Conservation (phyloP, 2,113 vertebrate genomes). For the Cynopterus brachyotis region DNA sequence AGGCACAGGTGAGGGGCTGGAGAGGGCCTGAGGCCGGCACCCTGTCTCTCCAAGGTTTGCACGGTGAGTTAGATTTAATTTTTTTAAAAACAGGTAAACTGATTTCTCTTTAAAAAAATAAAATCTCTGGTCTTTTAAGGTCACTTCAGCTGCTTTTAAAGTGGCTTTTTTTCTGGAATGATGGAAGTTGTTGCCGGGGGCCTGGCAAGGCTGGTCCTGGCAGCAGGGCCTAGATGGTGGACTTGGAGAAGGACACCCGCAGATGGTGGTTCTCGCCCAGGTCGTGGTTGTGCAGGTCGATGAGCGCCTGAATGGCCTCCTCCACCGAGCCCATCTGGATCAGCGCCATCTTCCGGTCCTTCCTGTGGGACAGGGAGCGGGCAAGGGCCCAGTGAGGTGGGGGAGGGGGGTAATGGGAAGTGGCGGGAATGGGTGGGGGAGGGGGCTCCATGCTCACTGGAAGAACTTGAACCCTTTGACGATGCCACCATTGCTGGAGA, state of each 20-base stretch:
- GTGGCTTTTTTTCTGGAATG: conserved; percentile 90
- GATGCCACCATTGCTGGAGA: conserved; percentile 89
- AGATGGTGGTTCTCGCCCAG: conserved; percentile 96
- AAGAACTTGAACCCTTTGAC: conserved; percentile 98
- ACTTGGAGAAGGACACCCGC: conserved; percentile 98
- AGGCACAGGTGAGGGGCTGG: conserved; percentile 59
- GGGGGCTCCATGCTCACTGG: conserved; percentile 87
- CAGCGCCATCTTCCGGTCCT: conserved; percentile 98
- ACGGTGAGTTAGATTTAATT: conserved; percentile 82
- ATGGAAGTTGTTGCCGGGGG: conserved; percentile 83
- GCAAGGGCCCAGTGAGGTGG: no score
- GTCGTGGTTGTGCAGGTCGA: conserved; percentile 97
- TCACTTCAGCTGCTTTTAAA: conserved; percentile 91
- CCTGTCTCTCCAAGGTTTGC: conserved; percentile 80
- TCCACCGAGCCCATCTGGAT: conserved; percentile 98
- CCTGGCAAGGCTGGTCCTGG: conserved; percentile 45
- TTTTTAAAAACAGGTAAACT: conserved; percentile 88
- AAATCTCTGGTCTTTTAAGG: conserved; percentile 90
- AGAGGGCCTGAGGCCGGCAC: conserved; percentile 71
- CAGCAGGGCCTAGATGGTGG: conserved; percentile 88
- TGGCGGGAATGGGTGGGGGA: fast-evolving
- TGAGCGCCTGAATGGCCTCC: conserved; percentile 95
- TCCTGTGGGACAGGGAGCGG: conserved; percentile 81
- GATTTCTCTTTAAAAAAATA: conserved; percentile 90
- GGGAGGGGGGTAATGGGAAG: fast-evolving